Conservation (phyloP, 2,113 vertebrate species). For the Notothenia coriiceps region DNA sequence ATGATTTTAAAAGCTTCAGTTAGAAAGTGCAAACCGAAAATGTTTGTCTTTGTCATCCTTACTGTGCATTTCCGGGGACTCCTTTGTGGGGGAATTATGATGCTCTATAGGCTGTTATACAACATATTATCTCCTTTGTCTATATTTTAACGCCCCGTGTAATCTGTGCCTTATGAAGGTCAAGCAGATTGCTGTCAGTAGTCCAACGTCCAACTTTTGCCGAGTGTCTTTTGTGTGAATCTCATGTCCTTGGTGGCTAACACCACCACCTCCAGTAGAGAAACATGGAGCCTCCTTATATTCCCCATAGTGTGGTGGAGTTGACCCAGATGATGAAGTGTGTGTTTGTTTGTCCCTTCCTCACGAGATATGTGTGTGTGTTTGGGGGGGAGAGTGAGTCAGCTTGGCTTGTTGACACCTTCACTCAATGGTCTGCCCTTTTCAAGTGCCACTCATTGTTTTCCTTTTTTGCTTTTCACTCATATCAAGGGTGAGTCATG, state of each 20-base stretch:
- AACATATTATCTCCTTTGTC: not conserved
- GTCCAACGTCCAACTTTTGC: slow-evolving; percentile 63
- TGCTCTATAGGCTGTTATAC: not conserved
- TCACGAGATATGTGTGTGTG: not conserved
- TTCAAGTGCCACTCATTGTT: slow-evolving; percentile 55
- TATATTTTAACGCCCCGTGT: slow-evolving; percentile 9
- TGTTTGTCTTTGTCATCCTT: slow-evolving; percentile 38
- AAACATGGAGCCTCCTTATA: slow-evolving; percentile 49
- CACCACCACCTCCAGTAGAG: slow-evolving; percentile 4
- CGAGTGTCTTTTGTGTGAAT: slow-evolving; percentile 38
- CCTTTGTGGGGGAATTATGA: slow-evolving; percentile 9
- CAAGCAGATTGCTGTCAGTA: slow-evolving; percentile 18
- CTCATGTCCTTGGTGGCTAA: slow-evolving; percentile 59
- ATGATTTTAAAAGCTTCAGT: not conserved
- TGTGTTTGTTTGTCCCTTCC: slow-evolving; percentile 57
- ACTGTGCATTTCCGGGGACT: slow-evolving; percentile 59
- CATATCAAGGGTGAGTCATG: slow-evolving; percentile 15
- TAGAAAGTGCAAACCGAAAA: slow-evolving; percentile 30
- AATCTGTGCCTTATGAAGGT: slow-evolving; percentile 41
- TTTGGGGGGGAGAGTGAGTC: slow-evolving; percentile 39
- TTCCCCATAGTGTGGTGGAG: slow-evolving; percentile 53
- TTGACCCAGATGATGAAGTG: slow-evolving; percentile 73
- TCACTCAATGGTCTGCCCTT: slow-evolving; percentile 60
- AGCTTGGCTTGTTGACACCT: slow-evolving; percentile 70
- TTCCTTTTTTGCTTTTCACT: not conserved